Evolutionary conservation across 2,113 vertebrate species (phyloP).

Genomic region (Daphoenositta chrysoptera): DNA sequence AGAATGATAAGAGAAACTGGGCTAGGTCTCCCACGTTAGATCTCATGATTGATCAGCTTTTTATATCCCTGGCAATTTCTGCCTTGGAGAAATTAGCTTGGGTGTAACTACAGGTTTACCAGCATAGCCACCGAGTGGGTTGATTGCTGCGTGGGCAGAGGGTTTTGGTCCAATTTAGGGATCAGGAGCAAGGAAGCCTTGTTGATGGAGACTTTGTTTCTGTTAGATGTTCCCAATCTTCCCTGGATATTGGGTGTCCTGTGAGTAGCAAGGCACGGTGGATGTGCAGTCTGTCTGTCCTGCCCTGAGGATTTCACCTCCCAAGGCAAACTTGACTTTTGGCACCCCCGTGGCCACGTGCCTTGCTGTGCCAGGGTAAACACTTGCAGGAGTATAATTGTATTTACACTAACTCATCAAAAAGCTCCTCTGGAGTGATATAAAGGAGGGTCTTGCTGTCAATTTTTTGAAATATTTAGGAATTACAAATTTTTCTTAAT

Average conservation of each 20-base stretch:
- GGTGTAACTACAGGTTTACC: conserved; percentile 46
- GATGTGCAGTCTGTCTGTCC: not conserved
- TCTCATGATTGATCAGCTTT: not conserved
- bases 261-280: not conserved
- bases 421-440: not conserved
- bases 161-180: not conserved
- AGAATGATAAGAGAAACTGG: not conserved
- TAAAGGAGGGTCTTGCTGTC: not conserved
- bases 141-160: not conserved
- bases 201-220: not conserved
- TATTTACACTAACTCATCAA: not conserved
- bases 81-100: not conserved
- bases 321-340: not conserved
- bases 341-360: accelerated
- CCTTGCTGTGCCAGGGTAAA: accelerated
- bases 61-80: not conserved
- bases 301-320: not conserved
- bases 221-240: not conserved
- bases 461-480: not conserved
- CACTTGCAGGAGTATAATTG: accelerated
- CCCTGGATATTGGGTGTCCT: not conserved
- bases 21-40: not conserved
- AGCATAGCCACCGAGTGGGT: not conserved
- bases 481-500: not conserved
- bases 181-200: not conserved